Percentiles rank a stretch among this genome's conserved stretches.
Evolutionary conservation across 2,888 invertebrate genomes (phyloP).

Genomic region (Pristionchus japonicus): DNA sequence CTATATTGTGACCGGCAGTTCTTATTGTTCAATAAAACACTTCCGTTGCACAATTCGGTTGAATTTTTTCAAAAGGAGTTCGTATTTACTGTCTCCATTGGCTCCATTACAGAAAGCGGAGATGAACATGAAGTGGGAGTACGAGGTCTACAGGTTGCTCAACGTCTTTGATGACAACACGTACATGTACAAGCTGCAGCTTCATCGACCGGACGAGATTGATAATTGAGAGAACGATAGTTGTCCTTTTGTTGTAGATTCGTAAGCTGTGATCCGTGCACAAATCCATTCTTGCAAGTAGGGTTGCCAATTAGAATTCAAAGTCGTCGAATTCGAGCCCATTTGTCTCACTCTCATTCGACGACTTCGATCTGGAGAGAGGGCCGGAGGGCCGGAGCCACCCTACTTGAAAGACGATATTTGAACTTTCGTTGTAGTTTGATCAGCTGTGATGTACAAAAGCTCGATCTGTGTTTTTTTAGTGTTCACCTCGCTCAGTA

Average conservation of each 20-base stretch:
- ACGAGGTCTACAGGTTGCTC: constrained; percentile 26
- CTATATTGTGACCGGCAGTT: no score
- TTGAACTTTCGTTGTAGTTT: no score
- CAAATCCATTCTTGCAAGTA: neutral
- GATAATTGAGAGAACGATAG: neutral
- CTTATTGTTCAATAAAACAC: no score
- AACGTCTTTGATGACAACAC: constrained; percentile 37
- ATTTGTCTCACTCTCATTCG: no score
- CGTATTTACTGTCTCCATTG: neutral
- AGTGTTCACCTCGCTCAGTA: neutral
- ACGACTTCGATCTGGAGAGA: no score
- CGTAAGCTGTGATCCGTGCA: neutral
- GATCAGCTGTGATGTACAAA: no score
- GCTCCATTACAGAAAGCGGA: neutral
- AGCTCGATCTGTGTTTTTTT: no score
- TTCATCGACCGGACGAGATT: constrained; percentile 7
- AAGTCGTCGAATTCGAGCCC: neutral
- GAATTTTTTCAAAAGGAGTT: no score
- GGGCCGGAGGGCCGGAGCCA: no score
- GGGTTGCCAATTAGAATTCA: neutral
- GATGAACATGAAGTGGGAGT: constrained; percentile 35
- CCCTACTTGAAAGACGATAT: no score
- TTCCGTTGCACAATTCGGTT: no score
- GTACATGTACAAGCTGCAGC: constrained; percentile 38
- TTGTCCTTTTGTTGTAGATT: neutral